A percentile compares a stretch with the other conserved stretches of the same genome.
Evolutionary conservation across 92 coral and sea anemone genomes (phyloP).

Genomic region (Zoanthus sociatus): DNA sequence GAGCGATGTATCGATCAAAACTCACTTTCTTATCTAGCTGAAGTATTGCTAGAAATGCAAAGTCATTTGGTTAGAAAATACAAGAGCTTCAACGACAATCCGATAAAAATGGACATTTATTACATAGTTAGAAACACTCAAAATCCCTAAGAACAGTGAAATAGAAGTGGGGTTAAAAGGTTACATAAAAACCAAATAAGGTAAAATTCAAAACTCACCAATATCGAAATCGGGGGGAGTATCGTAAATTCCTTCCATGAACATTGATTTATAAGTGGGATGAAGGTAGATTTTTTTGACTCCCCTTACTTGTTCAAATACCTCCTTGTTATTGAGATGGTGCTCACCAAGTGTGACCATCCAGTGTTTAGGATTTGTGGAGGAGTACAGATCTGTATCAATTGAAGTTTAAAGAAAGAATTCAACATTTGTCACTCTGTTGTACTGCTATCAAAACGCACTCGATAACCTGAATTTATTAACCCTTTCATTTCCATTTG

Average conservation of each 20-base stretch:
- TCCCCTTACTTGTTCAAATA: constrained; percentile 74
- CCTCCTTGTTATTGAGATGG: constrained; percentile 72
- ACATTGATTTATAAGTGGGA: constrained; percentile 89
- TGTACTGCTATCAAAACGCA: background rate
- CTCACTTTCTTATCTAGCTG: constrained; percentile 62
- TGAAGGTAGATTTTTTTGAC: constrained; percentile 73
- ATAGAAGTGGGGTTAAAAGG: too few relatives aligned
- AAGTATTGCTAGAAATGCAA: constrained; percentile 68
- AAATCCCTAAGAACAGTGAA: too few relatives aligned
- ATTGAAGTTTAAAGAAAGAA: background rate
- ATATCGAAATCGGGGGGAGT: constrained; percentile 92
- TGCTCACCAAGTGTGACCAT: constrained; percentile 83
- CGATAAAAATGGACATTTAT: too few relatives aligned
- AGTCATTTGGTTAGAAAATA: background rate
- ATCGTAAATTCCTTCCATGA: constrained; percentile 74
- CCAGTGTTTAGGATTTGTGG: constrained; percentile 82
- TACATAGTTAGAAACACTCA: too few relatives aligned
- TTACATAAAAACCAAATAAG: background rate
- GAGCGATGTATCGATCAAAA: constrained; percentile 60
- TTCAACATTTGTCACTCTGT: background rate
- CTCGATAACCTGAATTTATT: too few relatives aligned
- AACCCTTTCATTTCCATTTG: too few relatives aligned
- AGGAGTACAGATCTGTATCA: constrained; percentile 69
- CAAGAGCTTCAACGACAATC: background rate
- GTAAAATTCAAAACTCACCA: constrained; percentile 59